Percentiles rank a stretch among this genome's conserved stretches.
These are phyloP conservation scores for Xestia rhomboidea DNA, from an alignment of 2,888 invertebrate species.

Conservation along the genomic window DNA sequence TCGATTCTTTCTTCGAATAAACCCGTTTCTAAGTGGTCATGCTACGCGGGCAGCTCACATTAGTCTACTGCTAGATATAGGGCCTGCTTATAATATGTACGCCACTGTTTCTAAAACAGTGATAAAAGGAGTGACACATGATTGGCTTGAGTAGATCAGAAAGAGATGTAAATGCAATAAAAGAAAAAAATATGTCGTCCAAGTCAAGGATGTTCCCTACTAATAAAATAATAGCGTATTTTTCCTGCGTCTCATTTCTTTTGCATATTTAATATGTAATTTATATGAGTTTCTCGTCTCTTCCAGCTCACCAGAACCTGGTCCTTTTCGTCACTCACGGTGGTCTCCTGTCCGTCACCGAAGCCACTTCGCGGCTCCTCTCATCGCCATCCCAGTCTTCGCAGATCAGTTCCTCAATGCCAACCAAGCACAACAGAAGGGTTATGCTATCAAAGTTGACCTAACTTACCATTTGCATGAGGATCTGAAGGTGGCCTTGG, in stretches of 20 bases:
- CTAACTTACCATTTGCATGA: constrained; percentile 65
- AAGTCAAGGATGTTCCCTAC: background rate
- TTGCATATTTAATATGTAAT: background rate
- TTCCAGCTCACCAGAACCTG: constrained; percentile 77
- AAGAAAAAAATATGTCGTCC: background rate
- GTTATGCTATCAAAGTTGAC: constrained; percentile 72
- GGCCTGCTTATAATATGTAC: background rate
- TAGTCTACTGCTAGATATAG: background rate
- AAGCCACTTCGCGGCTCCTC: constrained; percentile 76
- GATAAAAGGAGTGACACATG: background rate
- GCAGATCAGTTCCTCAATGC: constrained; percentile 78
- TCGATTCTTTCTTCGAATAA: too few relatives aligned
- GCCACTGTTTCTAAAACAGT: background rate
- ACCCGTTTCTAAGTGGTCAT: too few relatives aligned
- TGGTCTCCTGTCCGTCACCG: constrained; percentile 76
- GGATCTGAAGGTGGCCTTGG: constrained; percentile 70
- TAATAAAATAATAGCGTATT: background rate
- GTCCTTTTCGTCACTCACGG: constrained; percentile 79
- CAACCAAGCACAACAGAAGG: constrained; percentile 71
- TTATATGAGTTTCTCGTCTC: background rate
- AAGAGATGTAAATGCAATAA: background rate
- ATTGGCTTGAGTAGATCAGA: background rate
- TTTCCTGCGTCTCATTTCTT: background rate
- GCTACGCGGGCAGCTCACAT: too few relatives aligned
- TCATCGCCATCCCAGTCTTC: constrained; percentile 77